Base-by-base conservation (phyloP, 35 echinoderm and acorn worm genomes). In the Ophioderma brevispina region DNA sequence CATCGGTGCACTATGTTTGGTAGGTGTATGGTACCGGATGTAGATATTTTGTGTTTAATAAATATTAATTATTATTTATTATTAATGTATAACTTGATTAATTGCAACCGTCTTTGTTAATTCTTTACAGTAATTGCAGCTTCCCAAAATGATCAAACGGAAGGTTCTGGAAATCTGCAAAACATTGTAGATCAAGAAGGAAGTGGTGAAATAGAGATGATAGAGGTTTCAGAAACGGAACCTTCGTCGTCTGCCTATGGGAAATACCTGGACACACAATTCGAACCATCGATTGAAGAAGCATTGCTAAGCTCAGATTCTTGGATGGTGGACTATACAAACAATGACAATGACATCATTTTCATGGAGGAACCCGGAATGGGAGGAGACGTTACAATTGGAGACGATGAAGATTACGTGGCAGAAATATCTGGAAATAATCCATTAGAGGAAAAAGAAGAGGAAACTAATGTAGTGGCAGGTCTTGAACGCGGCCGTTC, bases 361-460 rank as follows among this genome's bases (percentile, higher is more conserved):
- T 25, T 25, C n/a, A 25, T 25, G 15, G 59, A 70, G 28, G 41
- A 46, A 46, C 5, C 4, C 4, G 5, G 5, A 46, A 70, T 25
- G 3, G 28, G 17, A 18, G 28, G 17, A 70, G 59, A 6, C n/a
- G 28, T 15, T 13, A 25, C 4, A 8, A 70, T 70, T 25, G 28
- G 59, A 18, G 59, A 70, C n/a, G 59, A 70, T 70, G 59, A 70
- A 70, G 59, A 70, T 70, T 70, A 70, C 28, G 59, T 70, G n/a
- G 59, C 59, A 70, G 59, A 70, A 25, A 70, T 70, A 15, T 70
- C 59, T 15, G 59, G 59, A 70, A 70, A 70, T 70, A 70, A 70
- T 25, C 17, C 59, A 30, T 25, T 70, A 25, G 59, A 70, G 59
- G 59, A 6, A 25, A 4, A 2, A 18, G 59, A 70, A 25, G 59